Conservation (phyloP, 2,113 vertebrate genomes). For the Passerina amoena region DNA sequence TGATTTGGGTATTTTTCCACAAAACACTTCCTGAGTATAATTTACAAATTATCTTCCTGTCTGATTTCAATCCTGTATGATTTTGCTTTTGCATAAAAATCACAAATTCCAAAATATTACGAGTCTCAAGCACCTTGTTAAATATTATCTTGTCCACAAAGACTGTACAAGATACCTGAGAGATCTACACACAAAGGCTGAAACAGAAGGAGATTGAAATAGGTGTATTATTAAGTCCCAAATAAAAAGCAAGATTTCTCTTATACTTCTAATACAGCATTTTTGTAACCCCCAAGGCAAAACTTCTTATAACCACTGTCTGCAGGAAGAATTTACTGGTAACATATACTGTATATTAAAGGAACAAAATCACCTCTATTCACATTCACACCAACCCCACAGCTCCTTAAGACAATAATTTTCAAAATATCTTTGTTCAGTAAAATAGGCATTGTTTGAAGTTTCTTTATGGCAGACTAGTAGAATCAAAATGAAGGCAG, state of each 20-base stretch:
- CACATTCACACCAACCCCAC: background rate
- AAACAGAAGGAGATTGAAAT: background rate
- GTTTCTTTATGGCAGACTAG: background rate
- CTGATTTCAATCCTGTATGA: background rate
- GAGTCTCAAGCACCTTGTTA: background rate
- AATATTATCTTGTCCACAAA: background rate
- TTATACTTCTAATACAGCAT: background rate
- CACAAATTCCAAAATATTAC: background rate
- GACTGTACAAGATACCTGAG: background rate
- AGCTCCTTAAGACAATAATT: background rate
- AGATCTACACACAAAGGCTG: background rate
- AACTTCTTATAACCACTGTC: background rate
- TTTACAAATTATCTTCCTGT: background rate
- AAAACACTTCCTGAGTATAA: background rate
- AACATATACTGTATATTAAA: background rate
- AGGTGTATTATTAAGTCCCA: background rate
- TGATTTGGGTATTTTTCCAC: background rate
- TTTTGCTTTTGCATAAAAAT: constrained; percentile 9
- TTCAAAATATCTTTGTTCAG: background rate
- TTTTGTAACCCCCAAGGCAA: background rate
- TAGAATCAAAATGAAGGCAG: background rate
- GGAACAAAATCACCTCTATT: background rate
- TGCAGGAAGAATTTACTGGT: constrained; percentile 12
- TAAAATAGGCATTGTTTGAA: background rate
- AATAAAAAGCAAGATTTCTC: background rate